Percentiles rank a stretch among this genome's conserved stretches.
These are phyloP conservation scores for Petrocephalus sullivani DNA, from an alignment of 2,797 vertebrate species.

Conservation along the genomic window DNA sequence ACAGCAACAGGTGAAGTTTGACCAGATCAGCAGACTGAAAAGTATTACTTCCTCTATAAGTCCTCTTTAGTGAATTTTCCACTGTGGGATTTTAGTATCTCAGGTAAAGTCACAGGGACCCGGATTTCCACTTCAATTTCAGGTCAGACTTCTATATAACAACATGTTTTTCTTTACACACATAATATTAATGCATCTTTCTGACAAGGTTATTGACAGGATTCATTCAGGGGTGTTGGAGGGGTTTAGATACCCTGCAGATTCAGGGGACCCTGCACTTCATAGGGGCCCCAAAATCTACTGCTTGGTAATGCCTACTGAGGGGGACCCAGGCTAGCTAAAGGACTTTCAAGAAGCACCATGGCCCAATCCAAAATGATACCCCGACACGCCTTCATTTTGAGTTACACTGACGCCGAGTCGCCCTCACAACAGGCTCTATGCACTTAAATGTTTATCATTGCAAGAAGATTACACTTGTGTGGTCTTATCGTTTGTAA, in stretches of 20 bases:
- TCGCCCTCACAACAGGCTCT: no score
- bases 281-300: not conserved
- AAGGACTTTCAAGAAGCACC: not conserved
- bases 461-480: no score
- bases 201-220: not conserved
- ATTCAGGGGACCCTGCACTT: not conserved
- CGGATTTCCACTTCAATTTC: no score
- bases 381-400: no score
- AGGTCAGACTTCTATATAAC: not conserved
- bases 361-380: no score
- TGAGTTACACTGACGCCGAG: no score
- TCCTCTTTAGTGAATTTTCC: not conserved
- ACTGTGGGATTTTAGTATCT: not conserved
- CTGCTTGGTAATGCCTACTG: not conserved
- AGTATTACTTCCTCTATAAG: not conserved
- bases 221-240: not conserved
- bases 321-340: not conserved
- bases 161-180: not conserved
- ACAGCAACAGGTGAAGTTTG: conserved; percentile 6
- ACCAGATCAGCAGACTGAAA: not conserved
- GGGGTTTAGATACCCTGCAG: not conserved
- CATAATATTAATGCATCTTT: not conserved
- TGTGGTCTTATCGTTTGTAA: no score
- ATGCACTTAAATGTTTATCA: no score
- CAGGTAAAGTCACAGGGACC: no score